Conservation (phyloP, 2,888 invertebrate genomes). For the Heliconius hortense region DNA sequence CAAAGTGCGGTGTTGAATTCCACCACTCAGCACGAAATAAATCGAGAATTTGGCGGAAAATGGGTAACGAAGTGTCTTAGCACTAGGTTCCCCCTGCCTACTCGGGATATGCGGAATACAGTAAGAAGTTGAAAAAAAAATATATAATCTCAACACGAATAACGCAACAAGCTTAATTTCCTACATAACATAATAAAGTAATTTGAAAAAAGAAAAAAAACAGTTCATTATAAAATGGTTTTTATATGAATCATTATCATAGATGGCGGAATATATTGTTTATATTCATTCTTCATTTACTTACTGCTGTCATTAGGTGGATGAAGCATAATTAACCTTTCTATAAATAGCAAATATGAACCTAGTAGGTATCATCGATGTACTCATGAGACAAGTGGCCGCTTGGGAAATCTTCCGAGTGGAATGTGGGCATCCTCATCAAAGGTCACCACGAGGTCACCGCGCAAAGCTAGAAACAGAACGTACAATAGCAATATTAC, state of each 20-base stretch:
- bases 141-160: neutral
- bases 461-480: conserved; percentile 45
- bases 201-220: neutral
- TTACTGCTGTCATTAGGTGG: neutral
- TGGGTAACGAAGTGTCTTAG: neutral
- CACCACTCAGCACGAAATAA: too few relatives aligned
- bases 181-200: neutral
- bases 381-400: conserved; percentile 29
- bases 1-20: too few relatives aligned
- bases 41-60: neutral
- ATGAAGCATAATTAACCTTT: conserved; percentile 21
- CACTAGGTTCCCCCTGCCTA: neutral
- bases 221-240: neutral
- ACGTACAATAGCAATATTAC: conserved; percentile 58
- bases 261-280: conserved; percentile 2
- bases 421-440: conserved; percentile 76
- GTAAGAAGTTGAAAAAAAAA: neutral
- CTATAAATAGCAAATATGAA: conserved; percentile 21
- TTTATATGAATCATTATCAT: conserved; percentile 4
- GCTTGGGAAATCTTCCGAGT: conserved; percentile 63
- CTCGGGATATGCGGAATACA: too few relatives aligned
- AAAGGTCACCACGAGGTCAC: conserved; percentile 72
- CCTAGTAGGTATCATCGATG: neutral
- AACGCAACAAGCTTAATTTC: neutral
- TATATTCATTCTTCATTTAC: conserved; percentile 11